Evolutionary conservation across 2,888 invertebrate species (phyloP).

Genomic region (Diloba caeruleocephala): DNA sequence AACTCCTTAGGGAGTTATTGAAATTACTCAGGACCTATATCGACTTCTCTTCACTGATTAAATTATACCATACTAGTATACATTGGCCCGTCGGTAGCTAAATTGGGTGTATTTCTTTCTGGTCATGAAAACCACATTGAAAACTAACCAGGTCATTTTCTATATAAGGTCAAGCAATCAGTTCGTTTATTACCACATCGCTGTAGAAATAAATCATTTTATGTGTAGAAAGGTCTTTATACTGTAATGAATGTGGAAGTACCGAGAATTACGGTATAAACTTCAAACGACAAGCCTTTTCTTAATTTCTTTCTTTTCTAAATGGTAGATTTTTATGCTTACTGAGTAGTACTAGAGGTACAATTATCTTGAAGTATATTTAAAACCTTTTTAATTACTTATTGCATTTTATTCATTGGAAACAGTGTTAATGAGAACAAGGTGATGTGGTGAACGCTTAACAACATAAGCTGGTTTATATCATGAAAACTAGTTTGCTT

Average conservation of each 20-base stretch:
- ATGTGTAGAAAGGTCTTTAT: constrained; percentile 11
- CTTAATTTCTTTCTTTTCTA: constrained; percentile 23
- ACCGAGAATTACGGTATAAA: constrained; percentile 20
- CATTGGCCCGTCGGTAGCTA: too few relatives aligned
- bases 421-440: neutral
- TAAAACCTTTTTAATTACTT: constrained; percentile 3
- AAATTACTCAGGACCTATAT: too few relatives aligned
- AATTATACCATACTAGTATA: too few relatives aligned
- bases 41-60: too few relatives aligned
- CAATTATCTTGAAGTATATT: constrained; percentile 7
- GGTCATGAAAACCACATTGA: constrained; percentile 1
- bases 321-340: constrained; percentile 18
- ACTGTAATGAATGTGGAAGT: constrained; percentile 12
- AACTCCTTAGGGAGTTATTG: too few relatives aligned
- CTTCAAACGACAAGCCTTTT: constrained; percentile 30
- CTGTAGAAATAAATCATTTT: constrained; percentile 20
- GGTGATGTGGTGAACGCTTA: constrained; percentile 5
- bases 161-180: constrained; percentile 1
- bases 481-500: too few relatives aligned
- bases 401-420: too few relatives aligned
- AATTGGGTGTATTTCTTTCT: neutral
- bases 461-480: too few relatives aligned
- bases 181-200: constrained; percentile 15
- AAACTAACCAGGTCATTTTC: neutral
- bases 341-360: constrained; percentile 10